Evolutionary conservation across 1,140 invertebrate species (phyloP).

Genomic region (Pteromalus puparum): DNA sequence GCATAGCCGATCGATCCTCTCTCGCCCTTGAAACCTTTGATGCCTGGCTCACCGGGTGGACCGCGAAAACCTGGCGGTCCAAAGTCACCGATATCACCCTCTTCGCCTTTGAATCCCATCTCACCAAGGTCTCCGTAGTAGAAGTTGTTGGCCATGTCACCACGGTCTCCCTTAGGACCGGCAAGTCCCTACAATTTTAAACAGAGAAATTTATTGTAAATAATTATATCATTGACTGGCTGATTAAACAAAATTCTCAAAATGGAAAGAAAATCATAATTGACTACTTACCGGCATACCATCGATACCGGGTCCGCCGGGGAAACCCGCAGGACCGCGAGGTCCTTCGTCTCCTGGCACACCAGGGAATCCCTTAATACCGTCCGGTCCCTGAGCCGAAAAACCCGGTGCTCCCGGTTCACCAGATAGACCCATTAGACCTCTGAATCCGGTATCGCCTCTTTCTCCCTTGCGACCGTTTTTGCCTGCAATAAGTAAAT

Average conservation of each 20-base stretch:
- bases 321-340: slow-evolving; percentile 73
- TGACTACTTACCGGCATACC: slow-evolving; percentile 68
- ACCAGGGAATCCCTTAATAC: slow-evolving; percentile 77
- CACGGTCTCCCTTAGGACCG: slow-evolving; percentile 73
- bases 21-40: slow-evolving; percentile 75
- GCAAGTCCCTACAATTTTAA: slow-evolving; percentile 60
- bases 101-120: slow-evolving; percentile 61
- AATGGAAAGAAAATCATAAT: not conserved
- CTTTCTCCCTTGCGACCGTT: slow-evolving; percentile 75
- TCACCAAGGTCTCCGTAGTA: slow-evolving; percentile 71
- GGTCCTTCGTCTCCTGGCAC: slow-evolving; percentile 75
- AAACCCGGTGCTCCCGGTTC: slow-evolving; percentile 72
- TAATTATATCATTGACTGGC: not conserved
- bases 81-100: slow-evolving; percentile 67
- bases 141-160: slow-evolving; percentile 69
- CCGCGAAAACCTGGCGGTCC: slow-evolving; percentile 72
- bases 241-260: not conserved
- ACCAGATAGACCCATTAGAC: slow-evolving; percentile 73
- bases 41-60: slow-evolving; percentile 72
- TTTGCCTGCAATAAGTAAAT: slow-evolving; percentile 62
- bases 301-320: slow-evolving; percentile 70
- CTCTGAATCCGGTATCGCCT: slow-evolving; percentile 76
- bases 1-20: slow-evolving; percentile 72
- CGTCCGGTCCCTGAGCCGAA: slow-evolving; percentile 67
- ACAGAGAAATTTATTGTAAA: not conserved